phyloP scores from a whole-genome alignment of 2,797 vertebrate species.

The Amniataba percoides region DNA sequence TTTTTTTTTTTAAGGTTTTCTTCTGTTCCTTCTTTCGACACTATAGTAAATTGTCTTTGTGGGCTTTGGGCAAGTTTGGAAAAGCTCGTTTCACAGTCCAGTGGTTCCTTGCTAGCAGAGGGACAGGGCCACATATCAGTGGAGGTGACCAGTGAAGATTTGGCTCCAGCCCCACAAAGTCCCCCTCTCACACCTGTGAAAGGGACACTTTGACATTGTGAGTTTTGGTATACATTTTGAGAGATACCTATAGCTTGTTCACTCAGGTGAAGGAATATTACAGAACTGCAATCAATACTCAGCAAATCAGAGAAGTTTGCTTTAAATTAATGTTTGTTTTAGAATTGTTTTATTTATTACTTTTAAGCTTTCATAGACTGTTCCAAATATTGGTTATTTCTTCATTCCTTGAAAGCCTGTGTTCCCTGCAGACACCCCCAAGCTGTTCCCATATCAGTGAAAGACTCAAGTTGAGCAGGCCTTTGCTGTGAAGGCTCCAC shows the following conservation, averaged over 20 bases:
- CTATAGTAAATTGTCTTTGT: conserved; percentile 70
- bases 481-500: not conserved
- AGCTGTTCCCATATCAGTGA: conserved; percentile 16
- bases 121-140: conserved; percentile 73
- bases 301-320: not conserved
- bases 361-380: not conserved
- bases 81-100: conserved; percentile 81
- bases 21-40: conserved; percentile 46
- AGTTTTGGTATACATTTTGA: not conserved
- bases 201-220: conserved; percentile 40
- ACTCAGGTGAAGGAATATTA: conserved; percentile 7
- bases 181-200: conserved; percentile 23
- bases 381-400: not conserved
- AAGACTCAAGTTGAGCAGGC: conserved; percentile 36
- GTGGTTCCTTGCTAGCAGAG: conserved; percentile 63
- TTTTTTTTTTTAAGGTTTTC: conserved; percentile 51
- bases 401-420: not conserved
- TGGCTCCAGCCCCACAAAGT: conserved; percentile 37
- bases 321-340: not conserved
- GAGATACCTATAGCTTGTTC: not conserved
- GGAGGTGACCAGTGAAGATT: conserved; percentile 54
- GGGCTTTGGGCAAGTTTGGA: conserved; percentile 72
- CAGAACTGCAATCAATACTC: not conserved
- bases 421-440: not conserved
- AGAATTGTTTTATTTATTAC: not conserved